phyloP scores from a whole-genome alignment of 64 coral and sea anemone species.

The Hydrozoanthus tunicans region DNA sequence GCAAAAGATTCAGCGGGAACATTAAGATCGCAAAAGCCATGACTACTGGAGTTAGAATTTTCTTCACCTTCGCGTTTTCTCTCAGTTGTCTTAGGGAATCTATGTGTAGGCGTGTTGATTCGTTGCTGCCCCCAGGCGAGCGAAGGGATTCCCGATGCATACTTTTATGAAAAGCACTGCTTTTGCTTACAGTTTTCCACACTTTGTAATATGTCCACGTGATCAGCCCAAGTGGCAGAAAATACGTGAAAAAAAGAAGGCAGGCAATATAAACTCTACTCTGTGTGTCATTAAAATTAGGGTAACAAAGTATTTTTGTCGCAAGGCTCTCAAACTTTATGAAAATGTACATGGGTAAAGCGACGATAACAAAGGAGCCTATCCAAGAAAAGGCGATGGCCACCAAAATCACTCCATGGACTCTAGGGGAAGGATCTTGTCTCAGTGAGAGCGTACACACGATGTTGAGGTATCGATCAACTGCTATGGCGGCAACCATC shows the following conservation, averaged over 20 bases:
- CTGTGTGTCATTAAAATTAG: background rate
- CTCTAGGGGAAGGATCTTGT: background rate
- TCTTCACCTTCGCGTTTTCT: conserved; percentile 16
- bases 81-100: background rate
- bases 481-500: conserved; percentile 28
- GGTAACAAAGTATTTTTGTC: background rate
- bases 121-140: background rate
- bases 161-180: background rate
- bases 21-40: conserved; percentile 1
- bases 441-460: background rate
- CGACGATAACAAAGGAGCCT: background rate
- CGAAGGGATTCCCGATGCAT: background rate
- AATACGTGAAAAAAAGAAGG: background rate
- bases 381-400: conserved; percentile 8
- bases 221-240: background rate
- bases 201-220: conserved; percentile 17
- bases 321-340: background rate
- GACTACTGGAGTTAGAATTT: conserved; percentile 2
- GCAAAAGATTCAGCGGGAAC: conserved; percentile 23
- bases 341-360: conserved; percentile 13
- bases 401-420: background rate
- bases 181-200: background rate
- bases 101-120: background rate
- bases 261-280: background rate
- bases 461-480: conserved; percentile 23